phyloP scores from a whole-genome alignment of 2,113 vertebrate species.

The Rynchops niger region DNA sequence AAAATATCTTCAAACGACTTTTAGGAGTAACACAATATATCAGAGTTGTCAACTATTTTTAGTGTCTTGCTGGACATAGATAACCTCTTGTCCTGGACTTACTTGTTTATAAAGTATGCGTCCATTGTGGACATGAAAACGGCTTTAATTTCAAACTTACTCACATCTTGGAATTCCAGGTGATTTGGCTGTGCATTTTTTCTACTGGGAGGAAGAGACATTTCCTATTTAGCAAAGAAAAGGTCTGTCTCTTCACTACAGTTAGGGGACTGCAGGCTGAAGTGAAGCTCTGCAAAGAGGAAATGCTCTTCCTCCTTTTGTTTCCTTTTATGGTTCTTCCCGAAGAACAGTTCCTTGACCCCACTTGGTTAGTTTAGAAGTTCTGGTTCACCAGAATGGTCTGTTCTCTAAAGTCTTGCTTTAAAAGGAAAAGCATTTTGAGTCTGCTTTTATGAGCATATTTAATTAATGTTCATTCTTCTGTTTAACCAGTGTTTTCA shows the following conservation, averaged over 20 bases:
- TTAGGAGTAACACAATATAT: neutral
- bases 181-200: neutral
- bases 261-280: neutral
- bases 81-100: neutral
- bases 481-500: neutral
- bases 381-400: neutral
- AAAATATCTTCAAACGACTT: neutral
- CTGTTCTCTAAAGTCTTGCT: neutral
- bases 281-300: neutral
- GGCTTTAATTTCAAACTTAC: neutral
- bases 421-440: constrained; percentile 33
- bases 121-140: neutral
- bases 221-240: neutral
- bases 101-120: neutral
- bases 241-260: neutral
- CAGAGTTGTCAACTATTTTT: neutral
- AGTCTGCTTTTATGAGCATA: neutral
- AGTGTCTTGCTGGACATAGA: neutral
- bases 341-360: neutral
- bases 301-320: constrained; percentile 18
- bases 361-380: neutral
- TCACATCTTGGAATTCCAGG: neutral
- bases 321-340: neutral
- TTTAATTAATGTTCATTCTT: neutral
- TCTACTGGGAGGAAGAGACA: neutral